Conservation (phyloP, 2,113 vertebrate species). For the Chaenocephalus aceratus region DNA sequence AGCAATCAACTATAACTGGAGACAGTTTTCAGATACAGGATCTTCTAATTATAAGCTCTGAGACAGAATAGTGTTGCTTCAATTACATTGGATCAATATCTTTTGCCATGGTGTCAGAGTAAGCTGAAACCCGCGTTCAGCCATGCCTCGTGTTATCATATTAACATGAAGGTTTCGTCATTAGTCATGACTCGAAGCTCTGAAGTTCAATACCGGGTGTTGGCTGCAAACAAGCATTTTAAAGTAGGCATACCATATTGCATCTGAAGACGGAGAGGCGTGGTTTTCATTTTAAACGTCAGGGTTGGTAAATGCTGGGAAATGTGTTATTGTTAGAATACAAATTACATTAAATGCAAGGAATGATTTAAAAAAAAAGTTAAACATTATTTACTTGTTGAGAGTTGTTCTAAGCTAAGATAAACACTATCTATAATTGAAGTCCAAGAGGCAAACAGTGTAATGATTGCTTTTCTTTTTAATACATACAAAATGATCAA, state of each 20-base stretch:
- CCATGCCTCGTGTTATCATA: constrained; percentile 70
- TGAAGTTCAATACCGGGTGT: constrained; percentile 45
- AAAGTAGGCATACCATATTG: constrained; percentile 3
- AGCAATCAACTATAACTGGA: constrained; percentile 58
- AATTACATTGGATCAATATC: constrained; percentile 75
- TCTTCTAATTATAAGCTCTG: constrained; percentile 72
- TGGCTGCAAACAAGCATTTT: constrained; percentile 13
- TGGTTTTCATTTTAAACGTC: neutral
- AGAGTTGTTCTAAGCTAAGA: neutral
- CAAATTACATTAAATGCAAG: neutral
- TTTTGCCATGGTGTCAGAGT: constrained; percentile 73
- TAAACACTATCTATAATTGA: neutral
- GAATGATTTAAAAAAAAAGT: neutral
- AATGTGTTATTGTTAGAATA: neutral
- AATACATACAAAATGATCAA: neutral
- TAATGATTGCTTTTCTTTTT: neutral
- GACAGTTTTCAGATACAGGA: constrained; percentile 75
- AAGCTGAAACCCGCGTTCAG: constrained; percentile 67
- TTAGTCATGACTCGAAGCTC: constrained; percentile 62
- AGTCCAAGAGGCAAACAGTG: neutral
- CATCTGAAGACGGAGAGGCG: neutral
- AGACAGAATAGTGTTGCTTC: constrained; percentile 67
- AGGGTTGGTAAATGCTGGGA: neutral
- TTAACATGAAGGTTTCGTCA: constrained; percentile 71
- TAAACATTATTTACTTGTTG: neutral